These are phyloP conservation scores for Rhagium mordax DNA, from an alignment of 2,888 invertebrate genomes.

Conservation along the genomic window DNA sequence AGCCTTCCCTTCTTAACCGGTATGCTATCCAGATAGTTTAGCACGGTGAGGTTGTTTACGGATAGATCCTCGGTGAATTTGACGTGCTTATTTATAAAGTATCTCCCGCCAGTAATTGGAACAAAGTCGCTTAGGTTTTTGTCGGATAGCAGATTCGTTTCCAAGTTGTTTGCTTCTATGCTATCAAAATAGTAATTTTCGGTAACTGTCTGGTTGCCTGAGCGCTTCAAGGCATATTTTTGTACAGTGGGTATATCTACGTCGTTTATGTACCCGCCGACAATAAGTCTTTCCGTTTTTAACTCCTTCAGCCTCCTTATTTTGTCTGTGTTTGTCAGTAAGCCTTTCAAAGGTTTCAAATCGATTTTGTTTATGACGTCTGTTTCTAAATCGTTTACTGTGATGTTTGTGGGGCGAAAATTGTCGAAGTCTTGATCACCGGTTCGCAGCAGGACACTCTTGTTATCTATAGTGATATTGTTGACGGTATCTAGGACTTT, in stretches of 20 bases:
- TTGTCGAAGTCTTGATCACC: slow-evolving; percentile 66
- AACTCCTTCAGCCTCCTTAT: slow-evolving; percentile 42
- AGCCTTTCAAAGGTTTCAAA: slow-evolving; percentile 29
- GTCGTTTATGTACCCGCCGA: slow-evolving; percentile 72
- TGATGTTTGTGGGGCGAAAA: slow-evolving; percentile 54
- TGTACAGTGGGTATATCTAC: slow-evolving; percentile 68
- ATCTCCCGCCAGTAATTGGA: slow-evolving; percentile 66
- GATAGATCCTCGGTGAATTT: slow-evolving; percentile 67
- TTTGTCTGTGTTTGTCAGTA: not conserved
- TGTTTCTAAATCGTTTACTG: slow-evolving; percentile 54
- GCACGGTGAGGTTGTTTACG: slow-evolving; percentile 67
- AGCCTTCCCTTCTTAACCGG: slow-evolving; percentile 66
- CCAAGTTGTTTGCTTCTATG: slow-evolving; percentile 59
- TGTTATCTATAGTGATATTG: slow-evolving; percentile 57
- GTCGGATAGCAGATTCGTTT: slow-evolving; percentile 39
- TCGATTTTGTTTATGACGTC: slow-evolving; percentile 58
- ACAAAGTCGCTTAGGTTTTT: slow-evolving; percentile 64
- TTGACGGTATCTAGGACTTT: slow-evolving; percentile 60
- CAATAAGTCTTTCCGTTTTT: slow-evolving; percentile 65
- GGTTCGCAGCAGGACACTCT: slow-evolving; percentile 61
- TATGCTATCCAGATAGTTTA: slow-evolving; percentile 70
- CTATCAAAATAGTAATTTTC: slow-evolving; percentile 63
- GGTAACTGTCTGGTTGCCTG: slow-evolving; percentile 71
- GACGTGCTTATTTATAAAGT: slow-evolving; percentile 69
- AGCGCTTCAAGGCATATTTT: slow-evolving; percentile 70